Base-by-base conservation (phyloP, 2,888 invertebrate species). In the Seira ritae region DNA sequence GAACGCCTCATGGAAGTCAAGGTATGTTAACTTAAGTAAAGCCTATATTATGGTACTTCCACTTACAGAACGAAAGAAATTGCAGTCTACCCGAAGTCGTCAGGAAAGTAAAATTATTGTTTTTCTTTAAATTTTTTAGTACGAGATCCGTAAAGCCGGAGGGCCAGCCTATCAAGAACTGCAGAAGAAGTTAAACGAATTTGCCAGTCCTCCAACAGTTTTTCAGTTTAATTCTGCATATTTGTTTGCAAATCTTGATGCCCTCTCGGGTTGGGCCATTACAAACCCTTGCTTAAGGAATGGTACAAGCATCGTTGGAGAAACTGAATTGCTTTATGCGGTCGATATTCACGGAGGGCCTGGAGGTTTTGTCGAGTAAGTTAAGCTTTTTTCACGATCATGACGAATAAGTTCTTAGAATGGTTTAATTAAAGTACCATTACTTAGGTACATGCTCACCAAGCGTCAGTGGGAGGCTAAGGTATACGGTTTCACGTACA, bases 181-280 rank as follows among this genome's bases (percentile, higher is more conserved):
- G 8, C 84, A 84, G 24, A 67, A 72, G 42, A 65, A 60, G 55
- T 37, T 84, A 19, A 80, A 76, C 42, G 80, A 80, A 4, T 84
- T 80, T 62, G 75, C 42, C 10, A 71, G 55, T 42, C 80, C 80
- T 23, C 72, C 80, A 2, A 72, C 50, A 0, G 67, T 96, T 90
- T 99, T 99, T 90, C 93, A 96, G 85, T 99, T 98, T 90, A 93
- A 80, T 8, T 83, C 84, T 15, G 98, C 99, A 0, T 95, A 99
- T 89, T 98, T 99, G 92, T 98, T 98, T 96, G 99, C 99, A 0
- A 98, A 99, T 90, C 95, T 99, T 90, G 98, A 99, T 91, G 95
- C 95, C 72, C 94, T 95, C 50, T 96, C 96, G 89, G 94, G 96
- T 89, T 97, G 95, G 90, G 96, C 97, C 94, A 97, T 99, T 89